phyloP scores from a whole-genome alignment of 2,797 vertebrate species.

The Eurystomus glaucurus region DNA sequence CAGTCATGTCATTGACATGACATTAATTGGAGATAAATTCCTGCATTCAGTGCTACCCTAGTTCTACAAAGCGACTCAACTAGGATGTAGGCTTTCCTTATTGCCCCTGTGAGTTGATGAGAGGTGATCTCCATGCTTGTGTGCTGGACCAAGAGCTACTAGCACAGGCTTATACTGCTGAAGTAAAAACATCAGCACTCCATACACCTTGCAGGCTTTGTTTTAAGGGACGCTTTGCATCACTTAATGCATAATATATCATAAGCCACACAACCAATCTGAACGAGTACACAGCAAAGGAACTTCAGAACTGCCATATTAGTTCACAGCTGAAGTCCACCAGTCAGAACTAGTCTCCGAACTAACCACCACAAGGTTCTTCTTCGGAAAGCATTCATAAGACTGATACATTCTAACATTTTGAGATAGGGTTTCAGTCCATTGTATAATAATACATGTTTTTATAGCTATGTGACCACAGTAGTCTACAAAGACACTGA shows the following conservation, averaged over 20 bases:
- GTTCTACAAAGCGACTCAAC: background rate
- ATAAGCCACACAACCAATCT: background rate
- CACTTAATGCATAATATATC: background rate
- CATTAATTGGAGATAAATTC: background rate
- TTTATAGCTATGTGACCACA: background rate
- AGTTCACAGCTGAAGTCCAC: background rate
- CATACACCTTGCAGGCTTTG: background rate
- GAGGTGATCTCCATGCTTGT: rapidly evolving
- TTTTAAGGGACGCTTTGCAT: background rate
- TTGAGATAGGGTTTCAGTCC: background rate
- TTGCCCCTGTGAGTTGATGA: background rate
- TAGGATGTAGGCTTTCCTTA: background rate
- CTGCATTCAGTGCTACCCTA: background rate
- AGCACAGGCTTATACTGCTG: background rate
- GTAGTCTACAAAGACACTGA: background rate
- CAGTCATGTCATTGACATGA: background rate
- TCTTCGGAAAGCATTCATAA: background rate
- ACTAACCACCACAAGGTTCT: background rate
- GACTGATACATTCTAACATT: background rate
- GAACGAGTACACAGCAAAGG: background rate
- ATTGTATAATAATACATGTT: background rate
- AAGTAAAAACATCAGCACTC: background rate
- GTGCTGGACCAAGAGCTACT: background rate
- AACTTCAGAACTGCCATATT: background rate
- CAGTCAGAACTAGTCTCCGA: background rate